phyloP scores from a whole-genome alignment of 2,888 invertebrate species.

The Mallateleia sp. region DNA sequence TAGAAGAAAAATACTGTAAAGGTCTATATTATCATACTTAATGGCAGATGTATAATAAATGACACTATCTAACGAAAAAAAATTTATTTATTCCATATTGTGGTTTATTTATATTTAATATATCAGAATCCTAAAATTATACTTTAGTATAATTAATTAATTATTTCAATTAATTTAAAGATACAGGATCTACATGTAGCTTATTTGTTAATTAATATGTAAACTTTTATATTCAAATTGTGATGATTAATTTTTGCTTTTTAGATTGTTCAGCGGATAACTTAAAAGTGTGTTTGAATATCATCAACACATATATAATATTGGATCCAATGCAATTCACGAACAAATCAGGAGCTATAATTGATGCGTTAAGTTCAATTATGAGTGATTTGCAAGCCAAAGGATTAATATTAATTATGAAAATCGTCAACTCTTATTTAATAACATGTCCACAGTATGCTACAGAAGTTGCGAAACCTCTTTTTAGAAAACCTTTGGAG shows the following conservation, averaged over 20 bases:
- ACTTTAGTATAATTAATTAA: no score
- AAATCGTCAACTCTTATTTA: constrained; percentile 94
- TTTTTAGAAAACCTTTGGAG: constrained; percentile 92
- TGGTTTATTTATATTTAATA: no score
- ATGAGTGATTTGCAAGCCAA: constrained; percentile 95
- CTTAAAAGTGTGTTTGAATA: constrained; percentile 94
- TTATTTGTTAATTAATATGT: neutral
- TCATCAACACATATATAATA: constrained; percentile 90
- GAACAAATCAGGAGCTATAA: constrained; percentile 90
- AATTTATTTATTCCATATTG: no score
- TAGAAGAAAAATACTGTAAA: no score
- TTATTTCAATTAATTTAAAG: no score
- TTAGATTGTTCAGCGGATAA: constrained; percentile 96
- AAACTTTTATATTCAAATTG: neutral
- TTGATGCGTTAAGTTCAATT: constrained; percentile 93
- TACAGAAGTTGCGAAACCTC: constrained; percentile 93
- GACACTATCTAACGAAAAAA: no score
- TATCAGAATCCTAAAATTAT: no score
- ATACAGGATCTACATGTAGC: no score
- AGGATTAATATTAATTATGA: constrained; percentile 93
- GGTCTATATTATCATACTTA: no score
- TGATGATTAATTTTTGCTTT: constrained; percentile 73
- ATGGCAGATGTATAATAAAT: no score
- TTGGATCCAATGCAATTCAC: constrained; percentile 41
- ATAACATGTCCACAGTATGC: constrained; percentile 94